A percentile compares a stretch with the other conserved stretches of the same genome.
These are phyloP conservation scores for Stigmatopora nigra DNA, from an alignment of 2,113 vertebrate genomes.

Conservation along the genomic window DNA sequence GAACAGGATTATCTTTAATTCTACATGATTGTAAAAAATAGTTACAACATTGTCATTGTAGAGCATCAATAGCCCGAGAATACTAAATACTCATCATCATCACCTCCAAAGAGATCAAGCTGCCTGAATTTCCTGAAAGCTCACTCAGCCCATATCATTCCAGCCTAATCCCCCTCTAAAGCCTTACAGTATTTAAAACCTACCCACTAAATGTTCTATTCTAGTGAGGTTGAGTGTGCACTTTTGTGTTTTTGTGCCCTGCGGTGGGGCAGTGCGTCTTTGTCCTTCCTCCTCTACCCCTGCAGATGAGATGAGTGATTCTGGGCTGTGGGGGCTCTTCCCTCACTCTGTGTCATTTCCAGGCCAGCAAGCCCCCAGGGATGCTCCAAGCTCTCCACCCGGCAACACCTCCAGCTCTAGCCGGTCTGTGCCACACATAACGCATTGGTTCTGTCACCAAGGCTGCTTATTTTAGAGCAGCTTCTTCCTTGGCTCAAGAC, in stretches of 20 bases:
- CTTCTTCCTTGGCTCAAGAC: conserved; percentile 62
- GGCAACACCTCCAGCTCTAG: conserved; percentile 43
- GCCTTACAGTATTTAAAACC: conserved; percentile 53
- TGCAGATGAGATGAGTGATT: conserved; percentile 68
- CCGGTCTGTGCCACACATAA: conserved; percentile 65
- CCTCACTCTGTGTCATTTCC: conserved; percentile 72
- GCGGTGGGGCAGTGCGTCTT: conserved; percentile 46
- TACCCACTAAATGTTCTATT: conserved; percentile 45
- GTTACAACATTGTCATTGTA: neutral
- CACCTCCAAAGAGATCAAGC: conserved; percentile 25
- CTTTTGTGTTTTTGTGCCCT: conserved; percentile 24
- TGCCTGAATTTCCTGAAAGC: conserved; percentile 32
- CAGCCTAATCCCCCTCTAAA: conserved; percentile 49
- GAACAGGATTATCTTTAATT: neutral
- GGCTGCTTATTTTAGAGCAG: conserved; percentile 72
- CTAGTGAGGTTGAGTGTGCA: conserved; percentile 13
- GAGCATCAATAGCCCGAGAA: neutral
- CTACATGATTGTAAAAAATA: neutral
- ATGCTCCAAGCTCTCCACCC: conserved; percentile 31
- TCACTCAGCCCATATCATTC: conserved; percentile 33
- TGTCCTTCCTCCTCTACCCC: conserved; percentile 54
- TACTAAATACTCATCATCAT: conserved; percentile 1
- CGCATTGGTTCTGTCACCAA: conserved; percentile 68
- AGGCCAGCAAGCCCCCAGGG: conserved; percentile 54
- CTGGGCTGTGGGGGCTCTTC: conserved; percentile 61